A percentile compares a stretch with the other conserved stretches of the same genome.
phyloP scores from a whole-genome alignment of 2,113 vertebrate species.

The Myotis lucifugus region DNA sequence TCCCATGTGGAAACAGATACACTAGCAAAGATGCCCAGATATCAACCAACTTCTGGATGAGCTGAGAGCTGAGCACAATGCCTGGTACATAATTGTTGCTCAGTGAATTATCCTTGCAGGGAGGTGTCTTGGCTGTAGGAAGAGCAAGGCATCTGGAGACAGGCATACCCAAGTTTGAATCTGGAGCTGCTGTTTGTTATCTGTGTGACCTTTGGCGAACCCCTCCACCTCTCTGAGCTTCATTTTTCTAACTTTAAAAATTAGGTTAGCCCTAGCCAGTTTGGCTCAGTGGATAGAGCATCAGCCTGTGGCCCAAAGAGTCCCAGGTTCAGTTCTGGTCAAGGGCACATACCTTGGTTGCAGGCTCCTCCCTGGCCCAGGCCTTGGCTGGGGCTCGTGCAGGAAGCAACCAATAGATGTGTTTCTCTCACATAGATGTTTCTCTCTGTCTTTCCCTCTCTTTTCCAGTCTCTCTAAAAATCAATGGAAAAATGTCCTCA shows the following conservation, averaged over 20 bases:
- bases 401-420: too few relatives aligned
- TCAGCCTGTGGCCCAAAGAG: too few relatives aligned
- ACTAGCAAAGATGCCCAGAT: neutral
- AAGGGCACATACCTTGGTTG: too few relatives aligned
- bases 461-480: too few relatives aligned
- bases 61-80: neutral
- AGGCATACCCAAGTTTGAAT: neutral
- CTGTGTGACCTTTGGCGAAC: neutral
- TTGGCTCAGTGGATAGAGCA: too few relatives aligned
- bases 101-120: neutral
- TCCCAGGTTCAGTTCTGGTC: too few relatives aligned
- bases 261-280: neutral
- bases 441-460: too few relatives aligned
- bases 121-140: neutral
- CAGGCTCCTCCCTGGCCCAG: too few relatives aligned
- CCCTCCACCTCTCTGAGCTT: neutral
- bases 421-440: too few relatives aligned
- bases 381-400: too few relatives aligned
- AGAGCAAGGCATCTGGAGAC: neutral
- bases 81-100: neutral
- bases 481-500: too few relatives aligned
- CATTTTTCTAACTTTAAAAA: slow-evolving; percentile 27
- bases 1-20: neutral
- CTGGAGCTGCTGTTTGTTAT: neutral
- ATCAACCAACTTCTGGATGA: neutral